phyloP scores from a whole-genome alignment of 2,888 invertebrate species.

The Agrotis exclamationis region DNA sequence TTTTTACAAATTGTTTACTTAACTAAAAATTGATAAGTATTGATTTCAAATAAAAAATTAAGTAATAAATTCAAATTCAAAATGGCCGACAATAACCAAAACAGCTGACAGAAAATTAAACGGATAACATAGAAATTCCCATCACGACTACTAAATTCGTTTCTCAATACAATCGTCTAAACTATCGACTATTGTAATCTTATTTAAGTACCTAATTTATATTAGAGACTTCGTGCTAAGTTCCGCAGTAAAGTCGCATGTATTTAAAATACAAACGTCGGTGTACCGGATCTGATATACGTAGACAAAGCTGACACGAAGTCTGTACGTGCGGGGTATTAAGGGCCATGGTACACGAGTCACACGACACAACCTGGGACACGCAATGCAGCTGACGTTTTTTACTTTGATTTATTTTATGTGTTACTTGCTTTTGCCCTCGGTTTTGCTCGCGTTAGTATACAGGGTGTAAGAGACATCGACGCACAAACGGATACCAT shows the following conservation, averaged over 20 bases:
- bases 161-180: conserved; percentile 28
- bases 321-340: conserved; percentile 74
- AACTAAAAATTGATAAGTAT: too few species aligned
- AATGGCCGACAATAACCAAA: neutral
- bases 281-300: conserved; percentile 79
- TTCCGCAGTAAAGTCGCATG: conserved; percentile 67
- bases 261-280: conserved; percentile 70
- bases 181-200: conserved; percentile 26
- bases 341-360: conserved; percentile 40
- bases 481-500: too few species aligned
- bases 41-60: too few species aligned
- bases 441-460: too few species aligned
- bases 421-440: neutral
- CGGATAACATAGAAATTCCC: conserved; percentile 4
- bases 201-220: conserved; percentile 55
- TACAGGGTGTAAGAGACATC: too few species aligned
- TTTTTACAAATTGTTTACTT: too few species aligned
- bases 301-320: conserved; percentile 74
- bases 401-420: conserved; percentile 21
- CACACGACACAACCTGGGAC: conserved; percentile 37
- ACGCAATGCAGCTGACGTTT: conserved; percentile 9
- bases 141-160: conserved; percentile 2
- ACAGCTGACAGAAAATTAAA: conserved; percentile 8
- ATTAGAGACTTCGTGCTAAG: conserved; percentile 45
- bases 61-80: neutral